Evolutionary conservation across 2,797 vertebrate species (phyloP).

Genomic region (Coendou prehensilis): DNA sequence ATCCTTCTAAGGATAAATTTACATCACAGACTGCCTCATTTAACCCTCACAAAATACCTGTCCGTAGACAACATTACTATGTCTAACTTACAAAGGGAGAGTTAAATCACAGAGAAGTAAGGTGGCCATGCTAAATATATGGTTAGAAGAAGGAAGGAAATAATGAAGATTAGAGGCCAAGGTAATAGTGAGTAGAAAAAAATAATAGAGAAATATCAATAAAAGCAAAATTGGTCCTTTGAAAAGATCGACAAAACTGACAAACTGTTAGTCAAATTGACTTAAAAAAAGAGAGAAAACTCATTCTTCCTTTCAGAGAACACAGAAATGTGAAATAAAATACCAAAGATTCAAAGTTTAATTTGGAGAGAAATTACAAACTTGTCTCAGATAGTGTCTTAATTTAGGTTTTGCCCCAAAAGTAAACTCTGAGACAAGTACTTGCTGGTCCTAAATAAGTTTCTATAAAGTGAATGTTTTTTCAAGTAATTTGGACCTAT

Average conservation of each 20-base stretch:
- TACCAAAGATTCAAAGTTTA: not conserved
- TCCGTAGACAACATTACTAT: not conserved
- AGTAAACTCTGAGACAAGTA: not conserved
- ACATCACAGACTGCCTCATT: not conserved
- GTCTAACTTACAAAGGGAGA: not conserved
- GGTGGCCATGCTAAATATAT: not conserved
- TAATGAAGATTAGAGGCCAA: not conserved
- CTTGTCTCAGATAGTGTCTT: not conserved
- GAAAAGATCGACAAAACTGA: not conserved
- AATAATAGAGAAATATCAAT: not conserved
- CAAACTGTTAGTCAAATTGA: not conserved
- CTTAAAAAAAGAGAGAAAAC: not conserved
- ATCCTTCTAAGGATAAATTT: not conserved
- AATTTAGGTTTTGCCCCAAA: not conserved
- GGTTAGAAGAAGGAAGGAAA: not conserved
- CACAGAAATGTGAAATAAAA: not conserved
- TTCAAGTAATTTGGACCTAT: not conserved
- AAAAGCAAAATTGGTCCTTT: not conserved
- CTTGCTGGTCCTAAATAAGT: not conserved
- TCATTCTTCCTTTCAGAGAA: not conserved
- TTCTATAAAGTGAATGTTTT: not conserved
- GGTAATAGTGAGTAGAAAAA: not conserved
- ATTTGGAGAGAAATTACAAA: not conserved
- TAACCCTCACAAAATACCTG: not conserved
- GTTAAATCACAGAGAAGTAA: not conserved